Evolutionary conservation across 2,113 vertebrate species (phyloP), one percentile per base, ranked within the genome.

Genomic region (Lucifuga dentata): DNA sequence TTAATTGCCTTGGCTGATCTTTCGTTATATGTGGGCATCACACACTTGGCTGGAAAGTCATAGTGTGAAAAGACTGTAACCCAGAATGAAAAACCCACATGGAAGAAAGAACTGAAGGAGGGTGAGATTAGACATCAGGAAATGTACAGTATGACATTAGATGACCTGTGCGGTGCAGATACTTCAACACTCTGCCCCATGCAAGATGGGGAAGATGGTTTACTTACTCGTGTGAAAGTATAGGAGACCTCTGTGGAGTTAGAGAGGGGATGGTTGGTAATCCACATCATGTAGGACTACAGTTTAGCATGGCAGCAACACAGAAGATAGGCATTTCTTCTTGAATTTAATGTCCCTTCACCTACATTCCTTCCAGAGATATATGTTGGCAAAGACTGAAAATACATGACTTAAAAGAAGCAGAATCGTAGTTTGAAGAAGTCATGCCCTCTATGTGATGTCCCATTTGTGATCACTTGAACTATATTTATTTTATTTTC

Each of bases 1-100:
- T 84, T 86, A 88, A 88, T 86, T 89, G 76, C 45, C 35, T 79
- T 64, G 79, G 73, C 52, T 73, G 73, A 86, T 81, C 67, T 60
- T 33, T 68, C 67, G 50, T 68, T 81, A 58, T 77, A 74, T 65
- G 75, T 69, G 69, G 48, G 43, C 78, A 61, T 85, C 83, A 84
- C 76, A 85, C 68, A 68, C 17, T 43, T 33, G 12, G 59, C 60
- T 72, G 59, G 52, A 70, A 63, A 78, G 68, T 74, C 64, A 44
- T 36, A 23, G 39, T 55, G 63, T 60, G 32, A 26, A 75, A 73
- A 65, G 45, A 75, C 21, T 78, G 53, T 70, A 61, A 24, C 19
- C 6, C 16, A 29, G 26, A 70, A 72, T 44, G 60, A 67, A 74
- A 73, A 20, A 56, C 10, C 26, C 64, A 58, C 58, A 73, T 46